phyloP scores from a whole-genome alignment of 2,888 invertebrate species.

The Monoplex corrugatus region DNA sequence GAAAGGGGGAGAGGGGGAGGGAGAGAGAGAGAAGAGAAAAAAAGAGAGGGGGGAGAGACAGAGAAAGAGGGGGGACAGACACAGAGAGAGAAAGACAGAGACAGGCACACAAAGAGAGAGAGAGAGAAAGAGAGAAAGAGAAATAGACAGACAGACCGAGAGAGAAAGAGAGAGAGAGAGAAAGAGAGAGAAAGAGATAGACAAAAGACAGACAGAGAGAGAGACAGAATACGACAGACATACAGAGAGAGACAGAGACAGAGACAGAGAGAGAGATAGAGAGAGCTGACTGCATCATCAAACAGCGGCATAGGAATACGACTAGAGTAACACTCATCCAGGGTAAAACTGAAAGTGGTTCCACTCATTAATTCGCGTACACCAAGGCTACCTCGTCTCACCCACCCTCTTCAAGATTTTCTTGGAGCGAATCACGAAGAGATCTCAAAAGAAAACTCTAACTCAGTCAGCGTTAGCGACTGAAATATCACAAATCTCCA shows the following conservation, averaged over 20 bases:
- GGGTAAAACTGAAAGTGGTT: no score
- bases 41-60: background rate
- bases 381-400: no score
- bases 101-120: background rate
- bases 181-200: conserved; percentile 1
- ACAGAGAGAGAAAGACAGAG: no score
- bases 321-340: no score
- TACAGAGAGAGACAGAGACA: background rate
- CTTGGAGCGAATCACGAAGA: no score
- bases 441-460: no score
- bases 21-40: background rate
- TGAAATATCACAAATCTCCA: no score
- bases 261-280: background rate
- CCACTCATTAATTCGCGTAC: no score
- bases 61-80: background rate
- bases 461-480: no score
- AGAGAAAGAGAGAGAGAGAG: background rate
- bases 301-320: no score
- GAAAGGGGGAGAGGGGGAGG: background rate
- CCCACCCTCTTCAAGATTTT: no score
- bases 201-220: background rate
- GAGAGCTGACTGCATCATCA: background rate
- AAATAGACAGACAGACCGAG: background rate
- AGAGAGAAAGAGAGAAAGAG: background rate
- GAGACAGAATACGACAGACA: no score